Evolutionary conservation across 2,888 invertebrate genomes (phyloP), one percentile per base, ranked within the genome.

Genomic region (Drosophila melanosoma): DNA sequence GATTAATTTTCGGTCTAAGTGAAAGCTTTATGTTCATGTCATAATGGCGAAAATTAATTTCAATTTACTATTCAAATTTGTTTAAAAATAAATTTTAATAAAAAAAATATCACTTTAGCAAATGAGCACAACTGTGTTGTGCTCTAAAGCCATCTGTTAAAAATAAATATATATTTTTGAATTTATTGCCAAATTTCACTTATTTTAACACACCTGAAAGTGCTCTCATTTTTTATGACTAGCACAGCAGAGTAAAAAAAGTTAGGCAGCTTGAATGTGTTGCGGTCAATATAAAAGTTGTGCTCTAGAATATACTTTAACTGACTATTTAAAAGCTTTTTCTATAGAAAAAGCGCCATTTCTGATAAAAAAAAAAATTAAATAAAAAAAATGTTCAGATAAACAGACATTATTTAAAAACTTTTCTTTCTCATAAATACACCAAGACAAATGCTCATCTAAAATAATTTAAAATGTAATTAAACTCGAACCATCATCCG

Each of bases 1-100:
- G 74, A 53, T 67, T n/a, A n/a, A n/a, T 12, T 15, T 56, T 35
- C 23, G 33, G 23, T 20, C 26, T 53, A 45, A 52, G 11, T 23
- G 6, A n/a, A 4, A 56, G 20, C 35, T 35, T 35, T 5, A 7
- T 42, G 23, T 32, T 42, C 12, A 51, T 11, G 10, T 1, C 11
- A 48, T 1, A n/a, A 26, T 33, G n/a, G 32, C 29, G 29, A 32
- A 3, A 52, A 54, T 35, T 23, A 1, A 23, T 29, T 36, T n/a
- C 5, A 36, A n/a, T n/a, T 17, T 20, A 32, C 17, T 52, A 8
- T 53, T 7, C 23, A 23, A 29, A 59, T 32, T 54, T 33, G 40
- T 26, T 33, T 15, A 5, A 32, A 32, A 3, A 33, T 33, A 62
- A 33, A 42, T 26, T 26, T 56, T 8, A 56, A 56, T 29, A 29